Percentiles rank a stretch among this genome's conserved stretches.
These are phyloP conservation scores for Phyllotis vaccarum DNA, from an alignment of 2,797 vertebrate species.

Conservation along the genomic window DNA sequence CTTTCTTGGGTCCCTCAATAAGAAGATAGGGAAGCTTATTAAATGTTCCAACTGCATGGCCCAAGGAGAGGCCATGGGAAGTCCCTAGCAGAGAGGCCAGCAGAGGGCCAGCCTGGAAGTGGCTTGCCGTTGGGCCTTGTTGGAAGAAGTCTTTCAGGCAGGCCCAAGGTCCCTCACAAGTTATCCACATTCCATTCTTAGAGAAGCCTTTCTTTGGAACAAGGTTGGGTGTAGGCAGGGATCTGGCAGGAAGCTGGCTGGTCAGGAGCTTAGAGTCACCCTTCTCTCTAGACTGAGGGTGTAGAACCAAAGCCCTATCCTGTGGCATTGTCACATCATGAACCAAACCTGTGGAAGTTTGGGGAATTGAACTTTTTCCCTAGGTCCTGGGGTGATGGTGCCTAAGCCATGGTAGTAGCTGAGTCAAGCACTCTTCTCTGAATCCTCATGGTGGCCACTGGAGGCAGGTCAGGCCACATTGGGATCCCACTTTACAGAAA, in stretches of 20 bases:
- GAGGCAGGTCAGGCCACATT: neutral
- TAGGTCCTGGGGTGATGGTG: neutral
- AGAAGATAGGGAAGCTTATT: slow-evolving; percentile 44
- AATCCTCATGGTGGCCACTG: neutral
- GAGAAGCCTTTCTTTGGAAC: neutral
- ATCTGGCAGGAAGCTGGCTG: neutral
- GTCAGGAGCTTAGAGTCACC: neutral
- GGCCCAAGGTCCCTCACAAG: neutral
- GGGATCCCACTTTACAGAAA: neutral
- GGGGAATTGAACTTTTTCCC: neutral
- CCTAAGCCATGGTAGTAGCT: neutral
- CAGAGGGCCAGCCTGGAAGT: neutral
- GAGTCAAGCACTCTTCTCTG: neutral
- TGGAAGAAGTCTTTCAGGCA: neutral
- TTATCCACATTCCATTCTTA: neutral
- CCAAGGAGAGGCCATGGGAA: neutral
- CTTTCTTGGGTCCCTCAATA: neutral
- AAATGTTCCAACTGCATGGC: neutral
- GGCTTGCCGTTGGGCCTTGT: neutral
- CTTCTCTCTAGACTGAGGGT: neutral
- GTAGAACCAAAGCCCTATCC: neutral
- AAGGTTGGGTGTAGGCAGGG: neutral
- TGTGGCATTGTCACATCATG: neutral
- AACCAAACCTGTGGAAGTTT: neutral
- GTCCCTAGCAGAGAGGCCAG: neutral